Evolutionary conservation across 30 jellyfish, hydroid and myxozoan genomes (phyloP).

Genomic region (Nemopilema nomurai): DNA sequence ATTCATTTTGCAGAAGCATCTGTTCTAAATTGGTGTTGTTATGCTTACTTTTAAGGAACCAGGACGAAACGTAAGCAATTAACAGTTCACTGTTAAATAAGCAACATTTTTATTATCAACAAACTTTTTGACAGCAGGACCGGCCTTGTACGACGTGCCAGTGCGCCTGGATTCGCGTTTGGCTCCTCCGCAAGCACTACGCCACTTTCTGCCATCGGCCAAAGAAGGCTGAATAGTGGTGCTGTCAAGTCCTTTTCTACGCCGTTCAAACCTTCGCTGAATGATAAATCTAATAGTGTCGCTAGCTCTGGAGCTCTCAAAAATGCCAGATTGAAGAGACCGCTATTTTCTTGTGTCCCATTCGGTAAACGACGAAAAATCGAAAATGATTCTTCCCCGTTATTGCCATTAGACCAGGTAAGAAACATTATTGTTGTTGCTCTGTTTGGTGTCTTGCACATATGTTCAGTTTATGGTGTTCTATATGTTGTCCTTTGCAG

Average conservation of each 20-base stretch:
- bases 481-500: too few relatives aligned
- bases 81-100: too few relatives aligned
- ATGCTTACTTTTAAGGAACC: too few relatives aligned
- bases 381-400: conserved; percentile 1
- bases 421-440: not conserved
- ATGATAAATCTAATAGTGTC: not conserved
- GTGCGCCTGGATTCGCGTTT: not conserved
- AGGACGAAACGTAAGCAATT: too few relatives aligned
- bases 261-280: conserved; percentile 15
- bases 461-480: not conserved
- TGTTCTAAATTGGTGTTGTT: too few relatives aligned
- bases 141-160: conserved; percentile 4
- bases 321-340: conserved; percentile 25
- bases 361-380: conserved; percentile 43
- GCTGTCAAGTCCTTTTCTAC: conserved; percentile 48
- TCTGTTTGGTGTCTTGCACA: not conserved
- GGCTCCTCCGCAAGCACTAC: conserved; percentile 2
- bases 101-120: not conserved
- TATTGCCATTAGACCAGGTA: conserved; percentile 2
- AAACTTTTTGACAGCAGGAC: not conserved
- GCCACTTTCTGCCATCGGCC: not conserved
- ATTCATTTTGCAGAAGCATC: too few relatives aligned
- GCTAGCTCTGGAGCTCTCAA: not conserved
- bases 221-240: not conserved
- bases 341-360: conserved; percentile 60